Base-by-base conservation (phyloP, 2,113 vertebrate species). In the Pterocles orientalis region DNA sequence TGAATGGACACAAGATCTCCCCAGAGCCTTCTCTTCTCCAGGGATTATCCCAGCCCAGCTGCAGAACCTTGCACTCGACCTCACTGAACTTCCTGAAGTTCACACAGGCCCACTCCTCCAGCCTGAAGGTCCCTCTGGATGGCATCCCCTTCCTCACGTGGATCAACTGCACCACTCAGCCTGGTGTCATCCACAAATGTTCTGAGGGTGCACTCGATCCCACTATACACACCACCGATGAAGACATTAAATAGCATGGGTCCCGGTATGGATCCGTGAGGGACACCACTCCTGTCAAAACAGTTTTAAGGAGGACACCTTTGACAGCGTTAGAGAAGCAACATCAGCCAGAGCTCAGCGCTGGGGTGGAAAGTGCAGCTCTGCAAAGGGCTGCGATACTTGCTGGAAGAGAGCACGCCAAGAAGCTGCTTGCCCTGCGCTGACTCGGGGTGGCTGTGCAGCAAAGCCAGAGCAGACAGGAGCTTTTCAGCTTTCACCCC, bases 401-500 rank as follows among this genome's bases (percentile, higher is more conserved):
- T 28, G 31, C 45, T 57, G n/a, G 36, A 41, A 68, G 28, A 75
- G 86, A 93, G 68, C 12, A 91, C 80, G 72, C 9, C 0, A 0
- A 43, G 39, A 25, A 66, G 86, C 60, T 48, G 58, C 62, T 3
- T 15, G 41, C 24, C 62, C 31, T 15, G 17, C 0, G 2, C 2
- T 5, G 43, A 18, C 56, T 47, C 1, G 0, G 20, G 28, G 31
- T 34, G 53, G 36, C 39, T 34, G 68, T 1, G 1, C 33, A 73
- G 69, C 20, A 53, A 80, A 88, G 50, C 26, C 47, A 53, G 39
- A 28, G 51, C 28, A n/a, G 20, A 18, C 34, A 48, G 60, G 73
- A 81, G 31, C 23, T 57, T 54, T 34, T 34, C 56, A 53, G 4
- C 34, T 16, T 45, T 18, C 61, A 53, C 19, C 39, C 47, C 29